phyloP scores from a whole-genome alignment of 1,140 invertebrate species.

The Drosophila obscura region DNA sequence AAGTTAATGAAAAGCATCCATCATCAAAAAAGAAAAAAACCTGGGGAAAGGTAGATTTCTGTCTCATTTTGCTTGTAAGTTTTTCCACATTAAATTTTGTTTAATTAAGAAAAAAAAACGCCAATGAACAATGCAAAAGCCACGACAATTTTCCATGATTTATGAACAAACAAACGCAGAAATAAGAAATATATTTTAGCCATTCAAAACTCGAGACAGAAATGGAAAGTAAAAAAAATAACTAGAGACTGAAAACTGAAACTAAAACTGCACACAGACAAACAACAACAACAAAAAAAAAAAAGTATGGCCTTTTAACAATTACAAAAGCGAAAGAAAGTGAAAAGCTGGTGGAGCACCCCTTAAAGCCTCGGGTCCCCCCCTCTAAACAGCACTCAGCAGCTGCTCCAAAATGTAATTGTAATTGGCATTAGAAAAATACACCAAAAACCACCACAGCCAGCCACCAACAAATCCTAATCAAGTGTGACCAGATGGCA shows the following conservation, averaged over 20 bases:
- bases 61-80: constrained; percentile 28
- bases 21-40: constrained; percentile 15
- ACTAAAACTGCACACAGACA: background rate
- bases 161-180: constrained; percentile 14
- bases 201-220: too few species aligned
- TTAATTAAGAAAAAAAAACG: constrained; percentile 31
- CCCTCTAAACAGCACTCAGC: constrained; percentile 47
- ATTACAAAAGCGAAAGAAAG: constrained; percentile 54
- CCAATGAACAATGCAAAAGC: constrained; percentile 25
- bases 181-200: too few species aligned
- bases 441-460: constrained; percentile 10
- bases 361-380: background rate
- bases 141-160: constrained; percentile 38
- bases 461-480: constrained; percentile 56
- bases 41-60: constrained; percentile 16
- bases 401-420: constrained; percentile 72
- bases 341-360: constrained; percentile 45
- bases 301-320: constrained; percentile 17
- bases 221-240: too few species aligned
- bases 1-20: constrained; percentile 32
- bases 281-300: too few species aligned
- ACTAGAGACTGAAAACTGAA: constrained; percentile 1
- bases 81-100: constrained; percentile 36
- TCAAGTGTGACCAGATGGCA: constrained; percentile 63
- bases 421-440: constrained; percentile 59